A percentile compares a stretch with the other conserved stretches of the same genome.
phyloP scores from a whole-genome alignment of 2,113 vertebrate species.

The Crypturellus undulatus region DNA sequence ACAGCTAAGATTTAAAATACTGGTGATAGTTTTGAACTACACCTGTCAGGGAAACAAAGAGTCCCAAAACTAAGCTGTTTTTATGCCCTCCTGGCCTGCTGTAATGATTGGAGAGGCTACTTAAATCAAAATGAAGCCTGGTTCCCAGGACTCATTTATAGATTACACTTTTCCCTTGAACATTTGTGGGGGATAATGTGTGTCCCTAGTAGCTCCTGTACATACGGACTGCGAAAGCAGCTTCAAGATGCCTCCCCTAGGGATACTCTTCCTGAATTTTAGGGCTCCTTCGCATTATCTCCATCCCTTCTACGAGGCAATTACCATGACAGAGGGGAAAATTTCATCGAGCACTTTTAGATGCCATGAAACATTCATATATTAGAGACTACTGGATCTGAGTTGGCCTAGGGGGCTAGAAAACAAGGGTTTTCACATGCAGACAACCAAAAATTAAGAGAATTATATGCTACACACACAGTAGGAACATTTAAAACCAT shows the following conservation, averaged over 20 bases:
- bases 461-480: background rate
- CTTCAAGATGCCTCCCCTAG: background rate
- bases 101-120: background rate
- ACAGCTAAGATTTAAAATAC: background rate
- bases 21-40: background rate
- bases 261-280: background rate
- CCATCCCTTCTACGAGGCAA: background rate
- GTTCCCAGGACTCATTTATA: too few relatives aligned
- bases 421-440: background rate
- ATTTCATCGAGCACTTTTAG: background rate
- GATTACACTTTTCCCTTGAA: background rate
- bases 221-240: background rate
- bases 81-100: background rate
- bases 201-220: background rate
- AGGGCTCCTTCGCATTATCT: background rate
- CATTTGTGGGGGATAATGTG: too few relatives aligned
- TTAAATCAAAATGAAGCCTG: background rate
- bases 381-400: background rate
- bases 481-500: background rate
- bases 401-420: background rate
- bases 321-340: background rate
- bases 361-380: background rate
- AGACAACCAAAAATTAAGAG: background rate
- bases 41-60: background rate
- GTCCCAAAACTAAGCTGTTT: background rate